phyloP scores from a whole-genome alignment of 2,888 invertebrate species.

The Margaritifera margaritifera region DNA sequence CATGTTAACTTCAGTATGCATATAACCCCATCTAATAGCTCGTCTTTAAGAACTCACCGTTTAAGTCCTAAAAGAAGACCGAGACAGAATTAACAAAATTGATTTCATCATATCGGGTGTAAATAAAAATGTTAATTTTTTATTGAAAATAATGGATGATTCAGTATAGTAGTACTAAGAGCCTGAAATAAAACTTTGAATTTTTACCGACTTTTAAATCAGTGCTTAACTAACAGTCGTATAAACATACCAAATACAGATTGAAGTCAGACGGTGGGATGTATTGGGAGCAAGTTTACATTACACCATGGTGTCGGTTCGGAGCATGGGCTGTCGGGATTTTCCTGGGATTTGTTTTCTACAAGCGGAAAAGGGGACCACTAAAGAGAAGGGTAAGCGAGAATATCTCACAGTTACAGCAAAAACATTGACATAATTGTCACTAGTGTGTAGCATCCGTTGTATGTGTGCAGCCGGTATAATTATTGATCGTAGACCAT shows the following conservation, averaged over 20 bases:
- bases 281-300: slow-evolving; percentile 68
- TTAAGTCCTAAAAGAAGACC: no score
- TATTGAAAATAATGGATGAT: no score
- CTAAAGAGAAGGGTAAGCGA: slow-evolving; percentile 21
- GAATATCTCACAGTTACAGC: background rate
- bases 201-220: no score
- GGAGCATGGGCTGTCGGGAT: slow-evolving; percentile 73
- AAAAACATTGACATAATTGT: background rate
- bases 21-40: no score
- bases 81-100: no score
- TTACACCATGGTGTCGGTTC: slow-evolving; percentile 74
- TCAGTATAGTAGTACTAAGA: no score
- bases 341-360: slow-evolving; percentile 70
- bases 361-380: slow-evolving; percentile 40
- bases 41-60: no score
- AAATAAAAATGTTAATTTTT: background rate
- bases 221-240: no score
- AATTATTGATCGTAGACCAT: background rate
- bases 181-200: no score
- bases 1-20: no score
- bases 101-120: background rate
- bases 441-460: background rate
- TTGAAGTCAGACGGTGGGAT: slow-evolving; percentile 48
- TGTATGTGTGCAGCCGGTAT: background rate
- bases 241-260: slow-evolving; percentile 21